Evolutionary conservation across 2,888 invertebrate genomes (phyloP).

Genomic region (Halocaridina rubra): DNA sequence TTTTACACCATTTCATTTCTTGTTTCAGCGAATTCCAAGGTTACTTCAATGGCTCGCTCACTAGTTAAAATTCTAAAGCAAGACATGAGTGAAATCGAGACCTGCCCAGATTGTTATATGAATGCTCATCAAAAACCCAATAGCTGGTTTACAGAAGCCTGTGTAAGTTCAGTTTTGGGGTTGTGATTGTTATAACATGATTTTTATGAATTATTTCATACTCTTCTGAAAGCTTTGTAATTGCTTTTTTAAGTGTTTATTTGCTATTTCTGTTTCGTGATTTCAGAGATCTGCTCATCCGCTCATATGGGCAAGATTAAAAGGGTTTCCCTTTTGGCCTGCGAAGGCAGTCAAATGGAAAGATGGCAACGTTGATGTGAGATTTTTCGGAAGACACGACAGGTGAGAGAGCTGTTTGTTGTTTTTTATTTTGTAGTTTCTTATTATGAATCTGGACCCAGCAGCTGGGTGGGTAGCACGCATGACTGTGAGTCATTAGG

Average conservation of each 20-base stretch:
- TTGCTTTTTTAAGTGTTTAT: too few species aligned
- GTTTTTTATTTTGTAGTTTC: neutral
- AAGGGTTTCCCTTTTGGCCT: conserved; percentile 98
- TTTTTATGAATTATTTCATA: neutral
- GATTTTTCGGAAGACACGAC: conserved; percentile 96
- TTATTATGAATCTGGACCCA: neutral
- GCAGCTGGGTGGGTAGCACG: too few species aligned
- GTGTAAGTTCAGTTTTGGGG: conserved; percentile 72
- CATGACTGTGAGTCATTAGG: too few species aligned
- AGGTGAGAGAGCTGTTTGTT: conserved; percentile 65
- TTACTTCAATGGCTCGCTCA: conserved; percentile 81
- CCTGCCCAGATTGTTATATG: conserved; percentile 91
- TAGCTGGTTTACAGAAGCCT: conserved; percentile 92
- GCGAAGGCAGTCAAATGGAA: conserved; percentile 82
- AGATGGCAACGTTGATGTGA: conserved; percentile 82
- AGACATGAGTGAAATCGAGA: conserved; percentile 92
- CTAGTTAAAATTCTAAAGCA: conserved; percentile 86
- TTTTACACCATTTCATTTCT: too few species aligned
- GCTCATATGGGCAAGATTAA: conserved; percentile 94
- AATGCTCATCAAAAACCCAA: conserved; percentile 84
- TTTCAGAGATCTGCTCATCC: conserved; percentile 82
- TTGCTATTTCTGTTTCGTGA: too few species aligned
- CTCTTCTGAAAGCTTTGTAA: too few species aligned
- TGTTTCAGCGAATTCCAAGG: conserved; percentile 79
- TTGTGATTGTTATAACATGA: neutral